phyloP scores from a whole-genome alignment of 2,113 vertebrate genomes.

The Danionella cerebrum region DNA sequence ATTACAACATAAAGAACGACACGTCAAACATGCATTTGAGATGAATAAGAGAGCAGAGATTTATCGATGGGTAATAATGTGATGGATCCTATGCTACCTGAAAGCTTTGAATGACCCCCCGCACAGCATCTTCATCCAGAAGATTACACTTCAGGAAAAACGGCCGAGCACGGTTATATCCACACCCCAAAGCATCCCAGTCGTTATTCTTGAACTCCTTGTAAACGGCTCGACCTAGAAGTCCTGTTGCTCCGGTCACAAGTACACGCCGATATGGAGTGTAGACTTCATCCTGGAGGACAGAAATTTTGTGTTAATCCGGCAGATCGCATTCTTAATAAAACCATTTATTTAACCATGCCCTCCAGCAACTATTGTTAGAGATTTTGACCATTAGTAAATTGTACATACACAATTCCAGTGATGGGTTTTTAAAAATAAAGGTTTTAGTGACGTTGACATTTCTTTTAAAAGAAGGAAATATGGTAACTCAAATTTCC shows the following conservation, averaged over 20 bases:
- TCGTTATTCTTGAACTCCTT: constrained; percentile 78
- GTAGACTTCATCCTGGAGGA: constrained; percentile 67
- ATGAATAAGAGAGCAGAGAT: not conserved
- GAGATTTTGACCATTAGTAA: too few species aligned
- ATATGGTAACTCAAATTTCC: too few species aligned
- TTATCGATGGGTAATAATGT: not conserved
- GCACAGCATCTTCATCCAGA: constrained; percentile 75
- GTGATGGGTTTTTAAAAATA: too few species aligned
- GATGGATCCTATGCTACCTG: constrained; percentile 62
- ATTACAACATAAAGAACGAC: not conserved
- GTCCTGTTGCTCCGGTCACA: constrained; percentile 86
- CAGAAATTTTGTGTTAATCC: not conserved
- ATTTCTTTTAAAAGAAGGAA: too few species aligned
- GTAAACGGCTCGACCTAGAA: constrained; percentile 84
- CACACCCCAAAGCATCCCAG: constrained; percentile 79
- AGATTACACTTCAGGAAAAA: constrained; percentile 81
- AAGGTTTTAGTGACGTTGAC: too few species aligned
- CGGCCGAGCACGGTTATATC: constrained; percentile 78
- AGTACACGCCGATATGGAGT: constrained; percentile 68
- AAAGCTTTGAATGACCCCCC: constrained; percentile 72
- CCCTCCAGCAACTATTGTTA: too few species aligned
- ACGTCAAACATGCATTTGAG: not conserved
- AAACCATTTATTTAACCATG: too few species aligned
- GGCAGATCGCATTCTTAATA: too few species aligned
- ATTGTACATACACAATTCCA: too few species aligned